Evolutionary conservation across 2,888 invertebrate genomes (phyloP), one percentile per base, ranked within the genome.

Genomic region (Tinea trinotella): DNA sequence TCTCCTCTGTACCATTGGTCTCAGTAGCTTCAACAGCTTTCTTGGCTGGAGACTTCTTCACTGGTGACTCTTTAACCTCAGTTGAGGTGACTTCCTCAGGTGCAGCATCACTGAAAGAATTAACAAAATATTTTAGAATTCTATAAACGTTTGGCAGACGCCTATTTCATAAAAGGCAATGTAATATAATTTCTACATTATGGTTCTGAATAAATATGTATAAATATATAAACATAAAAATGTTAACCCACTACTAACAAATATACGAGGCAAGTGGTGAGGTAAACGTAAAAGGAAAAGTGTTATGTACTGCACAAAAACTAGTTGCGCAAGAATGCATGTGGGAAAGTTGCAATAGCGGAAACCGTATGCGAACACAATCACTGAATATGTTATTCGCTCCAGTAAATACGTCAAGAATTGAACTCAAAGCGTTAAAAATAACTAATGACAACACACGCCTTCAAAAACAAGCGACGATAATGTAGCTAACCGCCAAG

Each of bases 391-490:
- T 70, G 67, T 71, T 72, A 68, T 63, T 68, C 69, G 74, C 71
- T 71, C 67, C 70, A 70, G 64, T 71, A 66, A 68, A 64, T 65
- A 59, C 60, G 61, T 60, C 59, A 22, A 30, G 34, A 49, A n/a
- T 4, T 9, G 40, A 61, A 59, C 63, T 57, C 70, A 69, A 68
- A 71, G 64, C 71, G 76, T 75, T 82, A 84, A 81, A 81, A 83
- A 84, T 84, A 85, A 80, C 77, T 72, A 76, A 76, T 84, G 84
- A 83, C 82, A 84, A 79, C 81, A 79, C 66, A 71, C 79, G 74
- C 70, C 74, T 78, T 78, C 78, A 76, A n/a, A n/a, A 72, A 73
- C 74, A 71, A 71, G 64, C 62, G 59, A 60, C 65, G 66, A 70
- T 78, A 83, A 80, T 79, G 83, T 79, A 83, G 76, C 24, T 30